A percentile compares a stretch with the other conserved stretches of the same genome.
Evolutionary conservation across 1,140 invertebrate genomes (phyloP).

Genomic region (Brachionus calyciflorus): DNA sequence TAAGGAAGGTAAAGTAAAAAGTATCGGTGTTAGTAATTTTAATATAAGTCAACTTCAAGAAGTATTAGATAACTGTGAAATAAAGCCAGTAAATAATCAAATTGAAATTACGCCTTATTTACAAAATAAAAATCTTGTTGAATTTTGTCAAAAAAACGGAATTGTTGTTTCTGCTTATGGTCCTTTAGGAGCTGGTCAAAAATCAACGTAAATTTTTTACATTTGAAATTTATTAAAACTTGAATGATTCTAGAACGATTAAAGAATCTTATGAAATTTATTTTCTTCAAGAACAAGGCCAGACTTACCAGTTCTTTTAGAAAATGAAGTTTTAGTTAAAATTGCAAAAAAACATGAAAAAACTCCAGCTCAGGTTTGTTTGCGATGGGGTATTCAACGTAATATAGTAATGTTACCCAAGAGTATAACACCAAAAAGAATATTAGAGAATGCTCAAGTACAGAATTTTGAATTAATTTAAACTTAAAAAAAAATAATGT

Average conservation of each 20-base stretch:
- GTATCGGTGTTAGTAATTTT: slow-evolving; percentile 61
- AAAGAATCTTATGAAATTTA: background rate
- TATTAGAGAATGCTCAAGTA: slow-evolving; percentile 21
- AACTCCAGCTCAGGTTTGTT: slow-evolving; percentile 44
- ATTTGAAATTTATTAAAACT: background rate
- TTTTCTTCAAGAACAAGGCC: background rate
- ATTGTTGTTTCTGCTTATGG: slow-evolving; percentile 49
- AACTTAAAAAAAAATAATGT: background rate
- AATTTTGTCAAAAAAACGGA: slow-evolving; percentile 57
- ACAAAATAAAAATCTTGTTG: slow-evolving; percentile 54
- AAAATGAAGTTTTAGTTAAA: background rate
- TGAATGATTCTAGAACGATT: background rate
- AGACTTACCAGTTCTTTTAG: background rate
- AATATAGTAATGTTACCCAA: slow-evolving; percentile 37
- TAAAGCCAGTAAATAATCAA: slow-evolving; percentile 61
- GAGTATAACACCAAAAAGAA: slow-evolving; percentile 11
- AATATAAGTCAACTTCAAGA: slow-evolving; percentile 54
- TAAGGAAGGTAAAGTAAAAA: slow-evolving; percentile 48
- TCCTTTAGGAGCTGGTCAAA: slow-evolving; percentile 15
- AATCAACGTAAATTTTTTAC: slow-evolving; percentile 30
- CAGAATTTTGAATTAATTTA: background rate
- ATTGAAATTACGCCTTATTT: slow-evolving; percentile 62
- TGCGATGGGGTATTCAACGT: slow-evolving; percentile 31
- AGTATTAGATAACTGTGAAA: slow-evolving; percentile 53
- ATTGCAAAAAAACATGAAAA: slow-evolving; percentile 27